These are phyloP conservation scores for Achlya flavicornis DNA, from an alignment of 2,888 invertebrate genomes.

Conservation along the genomic window DNA sequence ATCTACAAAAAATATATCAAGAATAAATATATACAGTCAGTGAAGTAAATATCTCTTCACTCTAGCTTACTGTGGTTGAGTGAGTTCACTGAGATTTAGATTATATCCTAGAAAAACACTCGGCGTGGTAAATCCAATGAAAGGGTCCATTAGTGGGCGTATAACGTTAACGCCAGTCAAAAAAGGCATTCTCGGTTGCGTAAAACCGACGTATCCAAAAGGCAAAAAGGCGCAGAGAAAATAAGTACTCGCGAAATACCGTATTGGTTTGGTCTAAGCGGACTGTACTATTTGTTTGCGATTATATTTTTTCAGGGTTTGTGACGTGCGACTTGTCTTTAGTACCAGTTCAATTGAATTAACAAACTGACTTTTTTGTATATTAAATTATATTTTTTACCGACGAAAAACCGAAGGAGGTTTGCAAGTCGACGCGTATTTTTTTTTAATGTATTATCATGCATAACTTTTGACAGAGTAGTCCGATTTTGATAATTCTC, in stretches of 20 bases:
- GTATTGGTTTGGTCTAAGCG: not conserved
- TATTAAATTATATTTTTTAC: too few relatives aligned
- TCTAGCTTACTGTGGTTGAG: not conserved
- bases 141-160: conserved; percentile 9
- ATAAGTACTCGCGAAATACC: not conserved
- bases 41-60: not conserved
- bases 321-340: too few relatives aligned
- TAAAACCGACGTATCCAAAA: conserved; percentile 9
- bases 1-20: not conserved
- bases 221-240: conserved; percentile 1
- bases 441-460: too few relatives aligned
- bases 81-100: not conserved
- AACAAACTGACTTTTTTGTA: too few relatives aligned
- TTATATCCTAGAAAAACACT: conserved; percentile 7
- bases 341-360: too few relatives aligned
- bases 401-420: too few relatives aligned
- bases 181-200: conserved; percentile 12
- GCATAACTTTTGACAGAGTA: too few relatives aligned
- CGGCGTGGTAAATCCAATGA: conserved; percentile 7
- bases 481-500: too few relatives aligned
- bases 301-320: not conserved
- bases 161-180: conserved; percentile 9
- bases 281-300: not conserved
- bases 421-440: too few relatives aligned
- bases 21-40: not conserved